These are phyloP conservation scores for Thyatira batis DNA, from an alignment of 2,888 invertebrate genomes.

Conservation along the genomic window DNA sequence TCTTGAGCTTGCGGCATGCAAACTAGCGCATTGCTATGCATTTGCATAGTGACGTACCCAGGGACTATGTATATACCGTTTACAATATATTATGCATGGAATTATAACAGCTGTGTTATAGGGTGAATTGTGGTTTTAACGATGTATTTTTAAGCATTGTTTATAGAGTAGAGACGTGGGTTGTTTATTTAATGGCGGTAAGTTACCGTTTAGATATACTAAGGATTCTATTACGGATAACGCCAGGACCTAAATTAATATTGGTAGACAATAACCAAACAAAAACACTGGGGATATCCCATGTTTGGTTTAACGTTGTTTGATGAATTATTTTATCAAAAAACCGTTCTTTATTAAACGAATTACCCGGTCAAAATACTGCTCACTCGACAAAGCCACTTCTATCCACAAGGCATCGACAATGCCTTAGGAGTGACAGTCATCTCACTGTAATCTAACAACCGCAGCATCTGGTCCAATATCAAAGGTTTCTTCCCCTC, in stretches of 20 bases:
- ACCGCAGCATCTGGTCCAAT: conserved; percentile 1
- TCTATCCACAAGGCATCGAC: too few relatives aligned
- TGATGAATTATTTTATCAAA: too few relatives aligned
- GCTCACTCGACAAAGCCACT: too few relatives aligned
- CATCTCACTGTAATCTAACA: too few relatives aligned
- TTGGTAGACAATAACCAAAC: too few relatives aligned
- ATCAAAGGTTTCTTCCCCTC: conserved; percentile 10
- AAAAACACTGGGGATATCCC: too few relatives aligned
- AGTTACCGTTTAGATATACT: neutral
- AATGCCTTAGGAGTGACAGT: too few relatives aligned
- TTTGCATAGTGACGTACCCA: conserved; percentile 23
- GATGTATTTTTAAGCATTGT: neutral
- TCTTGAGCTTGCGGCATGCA: conserved; percentile 55
- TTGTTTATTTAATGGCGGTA: neutral
- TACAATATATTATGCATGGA: conserved; percentile 4
- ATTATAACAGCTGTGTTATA: neutral
- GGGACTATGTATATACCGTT: neutral
- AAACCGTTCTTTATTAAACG: too few relatives aligned
- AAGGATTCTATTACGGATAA: too few relatives aligned
- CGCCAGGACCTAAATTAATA: too few relatives aligned
- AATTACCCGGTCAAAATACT: too few relatives aligned
- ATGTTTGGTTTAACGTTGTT: too few relatives aligned
- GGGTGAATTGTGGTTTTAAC: neutral
- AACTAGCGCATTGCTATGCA: conserved; percentile 39
- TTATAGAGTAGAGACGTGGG: neutral